These are phyloP conservation scores for Oscheius sp. DNA, from an alignment of 2,888 invertebrate genomes.

Conservation along the genomic window DNA sequence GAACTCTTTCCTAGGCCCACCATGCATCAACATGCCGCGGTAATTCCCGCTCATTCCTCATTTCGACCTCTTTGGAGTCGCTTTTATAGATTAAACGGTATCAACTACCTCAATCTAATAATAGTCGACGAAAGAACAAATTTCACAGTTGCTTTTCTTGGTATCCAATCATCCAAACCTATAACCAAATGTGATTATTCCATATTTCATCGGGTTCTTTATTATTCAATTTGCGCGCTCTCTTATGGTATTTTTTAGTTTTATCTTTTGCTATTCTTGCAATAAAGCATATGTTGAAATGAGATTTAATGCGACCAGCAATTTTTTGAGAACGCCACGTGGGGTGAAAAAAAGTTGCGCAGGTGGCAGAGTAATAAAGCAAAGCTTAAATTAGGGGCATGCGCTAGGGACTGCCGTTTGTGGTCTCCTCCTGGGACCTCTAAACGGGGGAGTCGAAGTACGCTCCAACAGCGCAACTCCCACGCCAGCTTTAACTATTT, in stretches of 20 bases:
- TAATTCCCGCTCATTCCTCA: slow-evolving; percentile 24
- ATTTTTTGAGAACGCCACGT: too few relatives aligned
- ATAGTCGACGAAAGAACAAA: neutral
- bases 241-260: neutral
- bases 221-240: too few relatives aligned
- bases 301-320: too few relatives aligned
- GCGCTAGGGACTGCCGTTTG: slow-evolving; percentile 12
- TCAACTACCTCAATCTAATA: neutral
- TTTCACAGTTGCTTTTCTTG: neutral
- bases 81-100: neutral
- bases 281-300: neutral
- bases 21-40: slow-evolving; percentile 27
- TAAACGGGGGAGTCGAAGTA: slow-evolving; percentile 22
- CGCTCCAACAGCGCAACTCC: slow-evolving; percentile 11
- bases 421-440: slow-evolving; percentile 25
- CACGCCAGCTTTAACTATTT: slow-evolving; percentile 23
- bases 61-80: neutral
- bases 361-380: slow-evolving; percentile 25
- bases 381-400: slow-evolving; percentile 9
- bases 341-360: too few relatives aligned
- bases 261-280: neutral
- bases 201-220: neutral
- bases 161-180: too few relatives aligned
- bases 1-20: slow-evolving; percentile 22
- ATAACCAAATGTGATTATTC: neutral